Base-by-base conservation (phyloP, 1,140 invertebrate genomes). In the Chionoecetes opilio region DNA sequence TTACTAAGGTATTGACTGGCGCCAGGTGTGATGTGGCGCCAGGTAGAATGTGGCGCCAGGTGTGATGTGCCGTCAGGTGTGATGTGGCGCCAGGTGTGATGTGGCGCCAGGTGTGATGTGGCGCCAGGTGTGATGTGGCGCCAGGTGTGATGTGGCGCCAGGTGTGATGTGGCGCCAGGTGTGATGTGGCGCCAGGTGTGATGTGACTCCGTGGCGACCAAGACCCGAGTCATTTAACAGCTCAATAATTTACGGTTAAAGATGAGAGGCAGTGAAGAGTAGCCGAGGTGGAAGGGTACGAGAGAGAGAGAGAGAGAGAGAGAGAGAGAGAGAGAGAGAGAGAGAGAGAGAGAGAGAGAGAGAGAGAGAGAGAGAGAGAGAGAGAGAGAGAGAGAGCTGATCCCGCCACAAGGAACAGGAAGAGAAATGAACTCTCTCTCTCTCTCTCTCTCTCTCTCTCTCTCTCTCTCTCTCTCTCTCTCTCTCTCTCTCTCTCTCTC, bases 241-340 rank as follows among this genome's bases (percentile, higher is more conserved):
- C 63, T 75, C 63, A 75, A 75, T 75, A 75, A 75, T 75, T 75
- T 75, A 75, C 21, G n/a, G 63, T 75, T 75, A 75, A 75, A 75
- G 63, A 75, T n/a, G 63, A 75, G 63, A 75, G 63, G 63, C 26
- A n/a, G 21, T 75, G 63, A 75, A 75, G 63, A 75, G 63, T 75
- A 75, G 63, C 63, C 63, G n/a, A 75, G 63, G 63, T 1, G 63
- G 63, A 75, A 75, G 63, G 63, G 21, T 26, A 26, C 1, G n/a
- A 75, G 63, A 21, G 63, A 75, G 63, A n/a, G 6, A 75, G 63
- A n/a, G 63, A 8, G n/a, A 75, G 63, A 21, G 63, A 75, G 63
- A n/a, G 6, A 75, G 63, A n/a, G 63, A 8, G n/a, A 75, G 63
- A 21, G 63, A 75, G 63, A n/a, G 6, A 75, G 63, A n/a, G 63